Evolutionary conservation across 2,113 vertebrate species (phyloP).

Genomic region (Grus americana): DNA sequence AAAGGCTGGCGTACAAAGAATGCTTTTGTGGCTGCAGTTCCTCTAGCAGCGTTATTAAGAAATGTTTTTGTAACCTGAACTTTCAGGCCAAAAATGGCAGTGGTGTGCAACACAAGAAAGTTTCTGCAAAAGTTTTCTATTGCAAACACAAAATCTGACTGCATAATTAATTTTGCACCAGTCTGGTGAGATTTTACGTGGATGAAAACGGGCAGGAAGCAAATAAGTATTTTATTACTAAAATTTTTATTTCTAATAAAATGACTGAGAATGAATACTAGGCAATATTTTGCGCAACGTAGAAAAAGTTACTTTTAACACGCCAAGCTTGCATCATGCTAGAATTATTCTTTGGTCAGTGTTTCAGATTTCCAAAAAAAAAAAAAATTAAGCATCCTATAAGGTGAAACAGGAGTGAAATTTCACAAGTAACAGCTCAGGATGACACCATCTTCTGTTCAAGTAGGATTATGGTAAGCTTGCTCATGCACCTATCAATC

Average conservation of each 20-base stretch:
- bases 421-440: background rate
- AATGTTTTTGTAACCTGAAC: background rate
- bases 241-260: background rate
- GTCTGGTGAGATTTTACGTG: background rate
- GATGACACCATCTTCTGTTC: background rate
- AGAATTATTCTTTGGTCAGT: background rate
- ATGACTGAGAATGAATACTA: background rate
- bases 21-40: background rate
- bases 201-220: background rate
- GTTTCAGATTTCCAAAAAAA: background rate
- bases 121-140: background rate
- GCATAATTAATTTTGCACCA: background rate
- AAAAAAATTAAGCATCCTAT: background rate
- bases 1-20: background rate
- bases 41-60: background rate
- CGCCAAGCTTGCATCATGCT: background rate
- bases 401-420: background rate
- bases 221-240: background rate
- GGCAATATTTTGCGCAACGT: background rate
- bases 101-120: too few relatives aligned
- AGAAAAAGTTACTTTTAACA: background rate
- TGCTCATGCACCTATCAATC: slow-evolving; percentile 10
- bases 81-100: background rate
- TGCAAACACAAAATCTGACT: background rate
- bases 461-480: background rate